Percentiles rank a stretch among this genome's conserved stretches.
Conservation (phyloP, 2,113 vertebrate genomes). For the Bothrops jararaca region DNA sequence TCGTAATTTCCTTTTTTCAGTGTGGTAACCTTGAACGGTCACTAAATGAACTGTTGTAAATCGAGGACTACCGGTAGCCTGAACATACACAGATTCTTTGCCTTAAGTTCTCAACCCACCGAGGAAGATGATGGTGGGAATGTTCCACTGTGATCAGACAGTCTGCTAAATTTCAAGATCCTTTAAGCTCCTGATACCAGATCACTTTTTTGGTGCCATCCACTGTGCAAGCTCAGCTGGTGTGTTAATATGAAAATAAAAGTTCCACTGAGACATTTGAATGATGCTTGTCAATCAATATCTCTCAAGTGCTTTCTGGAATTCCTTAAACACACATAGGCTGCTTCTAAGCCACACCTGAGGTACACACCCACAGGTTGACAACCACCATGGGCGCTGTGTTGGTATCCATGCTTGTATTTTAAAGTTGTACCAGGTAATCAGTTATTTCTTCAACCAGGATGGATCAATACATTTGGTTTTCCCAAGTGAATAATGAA, state of each 20-base stretch:
- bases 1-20: not conserved
- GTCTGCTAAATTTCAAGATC: not conserved
- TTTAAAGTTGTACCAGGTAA: not conserved
- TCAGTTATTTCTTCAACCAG: not conserved
- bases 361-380: not conserved
- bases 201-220: not conserved
- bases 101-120: not conserved
- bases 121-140: not conserved
- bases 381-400: not conserved
- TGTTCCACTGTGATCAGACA: not conserved
- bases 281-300: not conserved
- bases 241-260: not conserved
- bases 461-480: not conserved
- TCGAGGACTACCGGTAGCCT: not conserved
- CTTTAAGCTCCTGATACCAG: not conserved
- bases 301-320: not conserved
- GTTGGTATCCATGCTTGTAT: not conserved
- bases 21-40: not conserved
- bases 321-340: not conserved
- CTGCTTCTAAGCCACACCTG: not conserved
- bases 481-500: not conserved
- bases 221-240: not conserved
- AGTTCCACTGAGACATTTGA: not conserved
- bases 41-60: not conserved
- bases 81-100: not conserved